Percentiles rank a stretch among this genome's conserved stretches.
These are phyloP conservation scores for Drosophila sordidapex DNA, from an alignment of 2,888 invertebrate genomes.

Conservation along the genomic window DNA sequence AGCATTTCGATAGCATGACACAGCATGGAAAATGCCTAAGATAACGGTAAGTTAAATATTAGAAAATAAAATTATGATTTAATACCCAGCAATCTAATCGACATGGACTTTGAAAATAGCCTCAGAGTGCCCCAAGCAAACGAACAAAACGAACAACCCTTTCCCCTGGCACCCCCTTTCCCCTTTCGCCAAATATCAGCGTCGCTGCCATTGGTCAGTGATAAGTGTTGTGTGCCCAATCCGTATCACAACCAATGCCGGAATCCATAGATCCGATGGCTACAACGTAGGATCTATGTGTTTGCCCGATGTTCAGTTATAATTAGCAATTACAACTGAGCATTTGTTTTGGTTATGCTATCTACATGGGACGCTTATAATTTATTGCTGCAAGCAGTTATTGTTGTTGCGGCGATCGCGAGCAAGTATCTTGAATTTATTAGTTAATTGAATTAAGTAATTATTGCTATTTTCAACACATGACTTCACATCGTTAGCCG, in stretches of 20 bases:
- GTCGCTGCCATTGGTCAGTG: constrained; percentile 50
- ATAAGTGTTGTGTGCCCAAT: constrained; percentile 46
- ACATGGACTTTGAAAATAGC: constrained; percentile 35
- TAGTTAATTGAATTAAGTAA: constrained; percentile 75
- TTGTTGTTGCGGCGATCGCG: constrained; percentile 27
- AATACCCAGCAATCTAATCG: constrained; percentile 62
- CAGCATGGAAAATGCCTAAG: constrained; percentile 29
- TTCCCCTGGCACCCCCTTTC: neutral
- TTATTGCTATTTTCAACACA: constrained; percentile 68
- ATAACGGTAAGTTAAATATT: constrained; percentile 21
- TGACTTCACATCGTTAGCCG: constrained; percentile 63
- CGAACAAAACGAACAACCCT: neutral
- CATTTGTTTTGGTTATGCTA: constrained; percentile 23
- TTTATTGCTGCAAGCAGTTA: constrained; percentile 51
- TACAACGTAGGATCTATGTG: neutral
- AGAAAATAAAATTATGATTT: constrained; percentile 57
- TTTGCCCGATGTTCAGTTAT: constrained; percentile 39
- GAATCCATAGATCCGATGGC: constrained; percentile 20
- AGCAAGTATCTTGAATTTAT: constrained; percentile 64
- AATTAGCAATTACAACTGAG: constrained; percentile 68
- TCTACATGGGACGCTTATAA: constrained; percentile 41
- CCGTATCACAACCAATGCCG: constrained; percentile 30
- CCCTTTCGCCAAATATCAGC: constrained; percentile 7
- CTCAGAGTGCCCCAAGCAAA: neutral
- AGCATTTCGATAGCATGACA: constrained; percentile 23